Evolutionary conservation across 92 coral and sea anemone species (phyloP).

Genomic region (Chrysogorgia sp.): DNA sequence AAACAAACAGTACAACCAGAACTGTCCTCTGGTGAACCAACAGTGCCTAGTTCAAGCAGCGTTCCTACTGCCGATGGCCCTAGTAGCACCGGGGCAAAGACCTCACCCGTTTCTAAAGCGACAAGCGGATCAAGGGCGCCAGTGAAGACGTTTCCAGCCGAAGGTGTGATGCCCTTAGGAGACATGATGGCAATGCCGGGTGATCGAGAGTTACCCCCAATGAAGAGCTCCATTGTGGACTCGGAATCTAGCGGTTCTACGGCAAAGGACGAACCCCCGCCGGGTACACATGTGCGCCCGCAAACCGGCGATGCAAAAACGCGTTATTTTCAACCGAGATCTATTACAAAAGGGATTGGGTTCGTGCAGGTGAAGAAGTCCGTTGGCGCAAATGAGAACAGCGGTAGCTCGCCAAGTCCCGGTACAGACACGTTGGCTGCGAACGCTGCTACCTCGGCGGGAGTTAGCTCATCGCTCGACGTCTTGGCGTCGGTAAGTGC

Average conservation of each 20-base stretch:
- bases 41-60: neutral
- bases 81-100: neutral
- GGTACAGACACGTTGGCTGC: neutral
- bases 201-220: slow-evolving; percentile 25
- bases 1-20: neutral
- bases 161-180: neutral
- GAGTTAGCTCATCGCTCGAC: neutral
- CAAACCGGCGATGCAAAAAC: neutral
- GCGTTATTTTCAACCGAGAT: slow-evolving; percentile 18
- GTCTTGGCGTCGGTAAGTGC: slow-evolving; percentile 33
- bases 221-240: neutral
- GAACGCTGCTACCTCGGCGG: neutral
- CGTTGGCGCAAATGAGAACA: neutral
- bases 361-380: neutral
- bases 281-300: neutral
- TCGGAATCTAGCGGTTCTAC: neutral
- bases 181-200: neutral
- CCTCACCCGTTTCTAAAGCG: neutral
- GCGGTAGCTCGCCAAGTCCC: neutral
- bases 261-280: neutral
- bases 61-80: neutral
- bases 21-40: neutral
- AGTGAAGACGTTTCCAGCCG: slow-evolving; percentile 3
- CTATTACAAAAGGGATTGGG: slow-evolving; percentile 39
- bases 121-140: neutral